Base-by-base conservation (phyloP, 2,797 vertebrate species). In the Poeciliopsis gracilis region DNA sequence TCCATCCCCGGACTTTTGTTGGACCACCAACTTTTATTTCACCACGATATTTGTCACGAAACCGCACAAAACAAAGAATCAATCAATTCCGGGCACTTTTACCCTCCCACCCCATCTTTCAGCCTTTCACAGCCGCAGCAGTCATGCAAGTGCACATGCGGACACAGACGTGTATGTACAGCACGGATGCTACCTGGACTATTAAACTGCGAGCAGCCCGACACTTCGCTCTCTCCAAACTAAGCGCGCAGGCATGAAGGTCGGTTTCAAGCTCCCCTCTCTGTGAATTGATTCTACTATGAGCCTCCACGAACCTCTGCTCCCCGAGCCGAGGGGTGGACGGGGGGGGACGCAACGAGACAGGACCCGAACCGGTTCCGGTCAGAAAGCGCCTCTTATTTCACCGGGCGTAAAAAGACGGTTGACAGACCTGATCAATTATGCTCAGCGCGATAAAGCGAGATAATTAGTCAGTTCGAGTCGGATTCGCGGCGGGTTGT, bases 271-370 rank as follows among this genome's bases (percentile, higher is more conserved):
- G 96, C 89, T 94, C 91, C 96, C 95, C 96, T 93, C 92, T 92
- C 93, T 94, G 94, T 96, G 95, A 96, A 96, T 96, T 96, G 96
- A 96, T 96, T 96, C 95, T 96, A 96, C 95, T 96, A 96, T 96
- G 94, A 95, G 95, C 92, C 93, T 90, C 89, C 95, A 92, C 94
- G 92, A 96, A 94, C 61, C 79, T 84, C 70, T 25, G 87, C 89
- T 89, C 82, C 75, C 57, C n/a, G 61, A 46, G 73, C 88, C 90
- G 88, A n/a, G 94, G 36, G 30, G 30, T 33, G 30, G 30, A 2
- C 0, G 30, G 30, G 36, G 36, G 95, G 94, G 91, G 78, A 9
- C 12, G 70, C 12, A 7, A 4, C 0, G 4, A 15, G 10, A 51
- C 59, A 87, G 55, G 69, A 36, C 13, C 18, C 28, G 2, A 30